Conservation (phyloP, 1,140 invertebrate species). For the Neodiprion pinetum region DNA sequence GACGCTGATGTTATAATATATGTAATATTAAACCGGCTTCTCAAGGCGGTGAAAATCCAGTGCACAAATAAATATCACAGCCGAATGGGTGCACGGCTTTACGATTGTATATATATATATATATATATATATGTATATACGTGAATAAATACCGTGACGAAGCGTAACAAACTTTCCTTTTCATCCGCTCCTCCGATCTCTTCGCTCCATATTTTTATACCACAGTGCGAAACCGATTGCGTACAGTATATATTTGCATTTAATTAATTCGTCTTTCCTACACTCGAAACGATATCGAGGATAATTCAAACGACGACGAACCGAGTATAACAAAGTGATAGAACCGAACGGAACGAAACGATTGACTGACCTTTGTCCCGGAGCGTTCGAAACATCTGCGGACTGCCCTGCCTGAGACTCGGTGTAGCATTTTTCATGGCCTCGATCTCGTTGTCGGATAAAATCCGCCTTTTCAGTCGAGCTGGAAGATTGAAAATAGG, state of each 20-base stretch:
- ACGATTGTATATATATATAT: background rate
- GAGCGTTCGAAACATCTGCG: slow-evolving; percentile 86
- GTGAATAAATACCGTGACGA: slow-evolving; percentile 14
- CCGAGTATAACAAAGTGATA: too few species aligned
- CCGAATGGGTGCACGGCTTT: too few species aligned
- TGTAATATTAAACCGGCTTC: too few species aligned
- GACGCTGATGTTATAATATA: too few species aligned
- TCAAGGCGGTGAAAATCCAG: background rate
- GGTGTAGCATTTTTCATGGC: slow-evolving; percentile 82
- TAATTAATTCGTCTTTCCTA: too few species aligned
- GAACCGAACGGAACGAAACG: too few species aligned
- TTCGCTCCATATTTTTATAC: too few species aligned
- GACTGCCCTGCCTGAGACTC: slow-evolving; percentile 78
- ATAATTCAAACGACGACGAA: too few species aligned
- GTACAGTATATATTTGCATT: too few species aligned
- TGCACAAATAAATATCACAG: background rate
- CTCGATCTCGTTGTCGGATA: slow-evolving; percentile 81
- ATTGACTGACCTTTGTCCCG: slow-evolving; percentile 79
- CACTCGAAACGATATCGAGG: too few species aligned
- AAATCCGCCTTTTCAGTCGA: slow-evolving; percentile 81
- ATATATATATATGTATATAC: background rate
- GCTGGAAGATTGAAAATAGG: slow-evolving; percentile 67
- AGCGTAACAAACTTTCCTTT: background rate
- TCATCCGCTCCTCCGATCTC: background rate
- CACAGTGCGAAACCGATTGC: too few species aligned